A percentile compares a stretch with the other conserved stretches of the same genome.
These are phyloP conservation scores for Takifugu ocellatus DNA, from an alignment of 2,797 vertebrate species.

Conservation along the genomic window DNA sequence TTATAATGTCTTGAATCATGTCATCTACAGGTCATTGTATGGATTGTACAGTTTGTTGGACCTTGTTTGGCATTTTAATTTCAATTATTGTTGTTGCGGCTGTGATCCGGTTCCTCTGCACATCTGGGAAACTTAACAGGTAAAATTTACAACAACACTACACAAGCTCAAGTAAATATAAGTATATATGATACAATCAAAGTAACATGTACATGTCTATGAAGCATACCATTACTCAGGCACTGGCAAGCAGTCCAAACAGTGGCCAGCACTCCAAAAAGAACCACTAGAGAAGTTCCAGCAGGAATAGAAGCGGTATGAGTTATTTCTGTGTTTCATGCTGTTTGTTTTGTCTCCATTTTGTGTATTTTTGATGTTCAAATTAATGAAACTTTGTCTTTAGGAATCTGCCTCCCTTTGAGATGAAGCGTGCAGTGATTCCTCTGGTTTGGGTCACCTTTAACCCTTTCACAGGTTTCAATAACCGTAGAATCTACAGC, in stretches of 20 bases:
- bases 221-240: conserved; percentile 2
- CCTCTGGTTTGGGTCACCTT: no score
- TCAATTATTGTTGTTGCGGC: neutral
- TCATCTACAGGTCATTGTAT: neutral
- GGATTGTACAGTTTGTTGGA: neutral
- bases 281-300: neutral
- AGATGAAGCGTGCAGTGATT: neutral
- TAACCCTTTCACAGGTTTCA: no score
- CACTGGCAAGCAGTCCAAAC: neutral
- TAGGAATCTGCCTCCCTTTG: neutral
- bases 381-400: neutral
- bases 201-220: neutral
- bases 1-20: no score
- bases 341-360: neutral
- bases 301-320: neutral
- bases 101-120: neutral
- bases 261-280: neutral
- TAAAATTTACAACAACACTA: neutral
- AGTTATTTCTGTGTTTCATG: neutral
- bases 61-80: neutral
- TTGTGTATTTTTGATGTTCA: neutral
- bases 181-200: neutral
- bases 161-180: neutral
- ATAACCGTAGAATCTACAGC: no score
- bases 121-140: neutral